Evolutionary conservation across 2,888 invertebrate species (phyloP), one percentile per base, ranked within the genome.

Genomic region (Epirrhoe tristata): DNA sequence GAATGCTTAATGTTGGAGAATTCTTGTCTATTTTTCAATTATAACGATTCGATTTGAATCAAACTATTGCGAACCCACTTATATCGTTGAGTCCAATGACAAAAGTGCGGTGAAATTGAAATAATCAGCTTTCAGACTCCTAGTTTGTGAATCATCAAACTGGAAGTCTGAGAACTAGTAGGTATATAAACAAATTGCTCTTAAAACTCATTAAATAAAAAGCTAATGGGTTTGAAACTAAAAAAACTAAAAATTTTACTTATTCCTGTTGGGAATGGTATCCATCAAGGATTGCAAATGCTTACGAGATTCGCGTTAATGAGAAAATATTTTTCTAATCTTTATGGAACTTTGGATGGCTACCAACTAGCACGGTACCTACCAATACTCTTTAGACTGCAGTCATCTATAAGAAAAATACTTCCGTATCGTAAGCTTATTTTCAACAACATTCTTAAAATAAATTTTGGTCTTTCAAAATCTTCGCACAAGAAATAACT

Each of bases 141-240:
- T 24, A 24, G 24, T 24, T 24, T 24, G 24, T 48, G 48, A 48
- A 14, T 48, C 48, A 48, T 24, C 7, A 48, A 14, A 48, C 48
- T 48, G 14, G 46, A 46, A 14, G 46, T 14, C 14, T 14, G 39
- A 12, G 8, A 36, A 46, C 46, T 14, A 46, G 14, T 46, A 36
- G 36, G 8, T 36, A n/a, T 14, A 48, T 16, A 48, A 48, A 48
- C 48, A 48, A 48, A 48, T 48, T 71, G 70, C 57, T 67, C 56
- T 69, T 58, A 61, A 60, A 68, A 67, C 71, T 58, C 68, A 57
- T 63, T 17, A 43, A 54, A 72, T 73, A 74, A 64, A 58, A 65
- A 63, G 64, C 66, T 75, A 78, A 77, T 76, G 75, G 72, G 65
- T 71, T 75, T 70, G 17, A 53, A 74, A 67, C 71, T 71, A n/a